These are phyloP conservation scores for Abrostola tripartita DNA, from an alignment of 2,888 invertebrate species.

Conservation along the genomic window DNA sequence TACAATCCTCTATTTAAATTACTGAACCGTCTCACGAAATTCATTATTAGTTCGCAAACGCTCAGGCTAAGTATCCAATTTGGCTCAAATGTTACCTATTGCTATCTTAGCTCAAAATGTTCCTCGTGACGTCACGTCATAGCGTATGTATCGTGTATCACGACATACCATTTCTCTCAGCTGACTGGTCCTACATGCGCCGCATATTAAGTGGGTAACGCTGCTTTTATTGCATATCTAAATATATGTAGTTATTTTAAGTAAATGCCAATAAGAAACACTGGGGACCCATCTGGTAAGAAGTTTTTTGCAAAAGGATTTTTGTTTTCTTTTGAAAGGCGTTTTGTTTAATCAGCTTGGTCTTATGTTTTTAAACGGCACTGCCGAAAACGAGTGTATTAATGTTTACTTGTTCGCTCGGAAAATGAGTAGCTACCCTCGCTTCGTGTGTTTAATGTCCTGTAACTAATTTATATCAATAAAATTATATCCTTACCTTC, in stretches of 20 bases:
- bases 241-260: constrained; percentile 10
- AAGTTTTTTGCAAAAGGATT: not conserved
- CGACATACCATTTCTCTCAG: constrained; percentile 21
- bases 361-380: too few species aligned
- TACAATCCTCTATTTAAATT: too few species aligned
- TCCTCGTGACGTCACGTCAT: not conserved
- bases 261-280: constrained; percentile 11
- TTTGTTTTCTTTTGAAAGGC: too few species aligned
- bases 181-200: constrained; percentile 13
- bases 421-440: not conserved
- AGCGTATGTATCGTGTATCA: constrained; percentile 4
- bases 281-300: not conserved
- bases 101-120: not conserved
- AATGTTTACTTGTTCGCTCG: too few species aligned
- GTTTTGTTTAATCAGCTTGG: too few species aligned
- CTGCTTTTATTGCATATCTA: constrained; percentile 23
- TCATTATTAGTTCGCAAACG: not conserved
- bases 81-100: not conserved
- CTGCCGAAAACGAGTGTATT: too few species aligned
- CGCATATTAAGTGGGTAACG: constrained; percentile 17
- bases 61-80: not conserved
- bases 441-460: not conserved
- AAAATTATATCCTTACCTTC: not conserved
- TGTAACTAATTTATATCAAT: too few species aligned
- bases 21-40: too few species aligned